phyloP scores from a whole-genome alignment of 2,113 vertebrate genomes.

The Marmota flaviventris region DNA sequence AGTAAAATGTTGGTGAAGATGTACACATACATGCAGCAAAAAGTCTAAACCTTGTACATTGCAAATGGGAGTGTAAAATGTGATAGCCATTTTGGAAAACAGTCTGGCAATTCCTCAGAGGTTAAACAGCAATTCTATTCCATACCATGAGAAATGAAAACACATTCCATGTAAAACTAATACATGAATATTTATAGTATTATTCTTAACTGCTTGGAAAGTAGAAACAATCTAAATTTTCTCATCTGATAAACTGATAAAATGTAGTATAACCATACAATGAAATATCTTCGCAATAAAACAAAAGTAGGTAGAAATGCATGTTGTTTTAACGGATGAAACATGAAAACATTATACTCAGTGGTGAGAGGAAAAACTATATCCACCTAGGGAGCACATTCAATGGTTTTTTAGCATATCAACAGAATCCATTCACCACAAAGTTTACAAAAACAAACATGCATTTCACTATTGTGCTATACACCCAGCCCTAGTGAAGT shows the following conservation, averaged over 20 bases:
- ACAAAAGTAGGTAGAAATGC: background rate
- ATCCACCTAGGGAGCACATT: background rate
- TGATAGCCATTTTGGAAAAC: slow-evolving; percentile 6
- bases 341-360: background rate
- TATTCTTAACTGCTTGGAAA: slow-evolving; percentile 2
- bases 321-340: background rate
- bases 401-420: no score
- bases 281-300: background rate
- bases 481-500: background rate
- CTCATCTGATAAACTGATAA: background rate
- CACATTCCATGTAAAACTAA: background rate
- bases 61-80: background rate
- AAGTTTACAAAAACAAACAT: no score
- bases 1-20: background rate
- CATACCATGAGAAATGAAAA: slow-evolving; percentile 1
- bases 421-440: no score
- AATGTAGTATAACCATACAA: background rate
- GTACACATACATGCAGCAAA: background rate
- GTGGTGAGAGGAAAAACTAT: background rate
- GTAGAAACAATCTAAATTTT: background rate
- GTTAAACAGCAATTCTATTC: background rate
- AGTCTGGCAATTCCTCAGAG: background rate
- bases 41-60: background rate
- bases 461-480: no score
- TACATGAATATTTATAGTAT: background rate